Conservation (phyloP, 2,888 invertebrate genomes). For the Clusia tigrina region DNA sequence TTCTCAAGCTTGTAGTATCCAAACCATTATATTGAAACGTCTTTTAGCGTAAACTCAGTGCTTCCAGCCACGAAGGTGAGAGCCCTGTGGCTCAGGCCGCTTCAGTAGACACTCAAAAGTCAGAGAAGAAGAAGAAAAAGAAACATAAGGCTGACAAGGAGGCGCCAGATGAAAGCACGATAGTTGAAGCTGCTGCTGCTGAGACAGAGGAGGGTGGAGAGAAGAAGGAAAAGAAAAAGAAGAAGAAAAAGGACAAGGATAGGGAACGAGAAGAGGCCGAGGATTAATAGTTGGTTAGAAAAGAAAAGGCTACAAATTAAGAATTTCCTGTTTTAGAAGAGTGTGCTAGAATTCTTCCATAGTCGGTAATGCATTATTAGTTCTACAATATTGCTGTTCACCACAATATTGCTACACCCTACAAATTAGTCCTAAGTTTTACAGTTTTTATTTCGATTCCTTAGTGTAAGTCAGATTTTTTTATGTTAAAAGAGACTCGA, state of each 20-base stretch:
- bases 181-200: slow-evolving; percentile 53
- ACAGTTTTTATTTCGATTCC: too few relatives aligned
- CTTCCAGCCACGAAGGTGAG: slow-evolving; percentile 64
- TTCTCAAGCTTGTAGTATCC: slow-evolving; percentile 13
- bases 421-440: slow-evolving; percentile 1
- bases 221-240: slow-evolving; percentile 82
- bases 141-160: slow-evolving; percentile 70
- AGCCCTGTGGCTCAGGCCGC: slow-evolving; percentile 43
- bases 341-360: slow-evolving; percentile 21
- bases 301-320: slow-evolving; percentile 9
- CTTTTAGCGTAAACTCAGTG: slow-evolving; percentile 68
- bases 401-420: not conserved
- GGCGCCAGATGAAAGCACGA: slow-evolving; percentile 49
- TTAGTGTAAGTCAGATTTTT: too few relatives aligned
- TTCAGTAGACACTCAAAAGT: slow-evolving; percentile 62
- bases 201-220: slow-evolving; percentile 66
- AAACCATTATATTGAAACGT: not conserved
- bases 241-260: slow-evolving; percentile 68
- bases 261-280: slow-evolving; percentile 68
- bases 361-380: slow-evolving; percentile 34
- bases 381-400: slow-evolving; percentile 26
- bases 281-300: too few relatives aligned
- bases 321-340: slow-evolving; percentile 8
- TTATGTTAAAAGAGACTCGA: too few relatives aligned
- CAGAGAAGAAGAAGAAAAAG: slow-evolving; percentile 73